Percentiles rank a stretch among this genome's conserved stretches.
Conservation (phyloP, 2,888 invertebrate species). For the Ichneumon xanthorius region DNA sequence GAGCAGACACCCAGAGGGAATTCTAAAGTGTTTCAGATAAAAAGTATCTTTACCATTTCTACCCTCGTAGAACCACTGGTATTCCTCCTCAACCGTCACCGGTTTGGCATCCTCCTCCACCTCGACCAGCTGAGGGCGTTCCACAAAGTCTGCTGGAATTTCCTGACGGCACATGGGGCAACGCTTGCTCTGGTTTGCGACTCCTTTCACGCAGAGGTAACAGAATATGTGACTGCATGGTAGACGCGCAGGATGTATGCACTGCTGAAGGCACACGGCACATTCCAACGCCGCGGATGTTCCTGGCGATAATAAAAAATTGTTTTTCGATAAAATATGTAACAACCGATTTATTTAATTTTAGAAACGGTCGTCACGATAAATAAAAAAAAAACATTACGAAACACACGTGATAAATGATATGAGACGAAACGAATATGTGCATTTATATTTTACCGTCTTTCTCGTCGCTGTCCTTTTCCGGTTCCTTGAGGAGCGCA, state of each 20-base stretch:
- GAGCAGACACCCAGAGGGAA: not conserved
- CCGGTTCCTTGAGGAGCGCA: conserved; percentile 71
- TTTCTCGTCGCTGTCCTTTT: conserved; percentile 76
- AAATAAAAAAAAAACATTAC: conserved; percentile 17
- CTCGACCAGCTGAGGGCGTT: conserved; percentile 92
- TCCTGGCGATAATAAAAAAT: conserved; percentile 66
- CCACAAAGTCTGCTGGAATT: conserved; percentile 95
- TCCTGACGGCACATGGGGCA: conserved; percentile 97
- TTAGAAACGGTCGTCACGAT: not conserved
- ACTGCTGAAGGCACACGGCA: conserved; percentile 96
- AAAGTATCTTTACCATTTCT: conserved; percentile 90
- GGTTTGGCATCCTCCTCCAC: conserved; percentile 85
- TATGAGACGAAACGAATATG: conserved; percentile 17
- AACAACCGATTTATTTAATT: not conserved
- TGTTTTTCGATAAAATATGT: not conserved
- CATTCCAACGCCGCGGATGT: conserved; percentile 88
- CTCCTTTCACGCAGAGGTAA: conserved; percentile 97
- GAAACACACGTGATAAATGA: not conserved
- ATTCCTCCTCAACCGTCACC: conserved; percentile 88
- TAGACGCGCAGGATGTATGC: conserved; percentile 95
- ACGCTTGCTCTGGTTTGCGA: conserved; percentile 93
- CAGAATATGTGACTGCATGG: conserved; percentile 99
- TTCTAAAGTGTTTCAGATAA: not conserved
- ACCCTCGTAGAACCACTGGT: conserved; percentile 98
- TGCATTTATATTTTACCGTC: conserved; percentile 72